Percentiles rank a stretch among this genome's conserved stretches.
phyloP scores from a whole-genome alignment of 2,888 invertebrate genomes.

The Sminthurides aquaticus region DNA sequence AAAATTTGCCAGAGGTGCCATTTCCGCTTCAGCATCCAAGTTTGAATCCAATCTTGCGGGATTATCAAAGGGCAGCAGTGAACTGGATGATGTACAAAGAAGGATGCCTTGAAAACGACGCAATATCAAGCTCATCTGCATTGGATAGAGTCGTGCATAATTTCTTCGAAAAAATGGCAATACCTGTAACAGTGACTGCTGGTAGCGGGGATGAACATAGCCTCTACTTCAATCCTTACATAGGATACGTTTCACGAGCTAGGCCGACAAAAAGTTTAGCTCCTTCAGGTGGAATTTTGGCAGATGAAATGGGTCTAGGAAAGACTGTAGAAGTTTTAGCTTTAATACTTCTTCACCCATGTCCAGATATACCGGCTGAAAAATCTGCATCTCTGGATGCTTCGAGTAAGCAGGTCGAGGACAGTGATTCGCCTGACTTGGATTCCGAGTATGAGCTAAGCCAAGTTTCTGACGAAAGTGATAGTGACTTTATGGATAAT shows the following conservation, averaged over 20 bases:
- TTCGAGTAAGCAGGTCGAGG: background rate
- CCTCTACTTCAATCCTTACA: slow-evolving; percentile 31
- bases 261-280: slow-evolving; percentile 42
- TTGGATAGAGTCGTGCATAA: slow-evolving; percentile 12
- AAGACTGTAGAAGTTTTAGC: slow-evolving; percentile 70
- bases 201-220: background rate
- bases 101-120: slow-evolving; percentile 31
- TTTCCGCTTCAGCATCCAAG: slow-evolving; percentile 46
- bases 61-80: slow-evolving; percentile 61
- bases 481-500: background rate
- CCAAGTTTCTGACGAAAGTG: slow-evolving; percentile 22
- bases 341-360: slow-evolving; percentile 55
- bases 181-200: slow-evolving; percentile 23
- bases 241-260: slow-evolving; percentile 37
- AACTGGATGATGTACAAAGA: slow-evolving; percentile 63
- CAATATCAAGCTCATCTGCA: slow-evolving; percentile 17
- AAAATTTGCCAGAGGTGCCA: slow-evolving; percentile 26
- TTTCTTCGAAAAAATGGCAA: slow-evolving; percentile 38
- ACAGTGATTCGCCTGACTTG: background rate
- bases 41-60: slow-evolving; percentile 54
- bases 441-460: slow-evolving; percentile 19
- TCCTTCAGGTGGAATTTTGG: slow-evolving; percentile 62
- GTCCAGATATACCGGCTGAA: slow-evolving; percentile 32
- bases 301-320: slow-evolving; percentile 75
- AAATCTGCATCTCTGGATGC: background rate